phyloP scores from a whole-genome alignment of 2,888 invertebrate genomes.

The Caenorhabditis sp. region DNA sequence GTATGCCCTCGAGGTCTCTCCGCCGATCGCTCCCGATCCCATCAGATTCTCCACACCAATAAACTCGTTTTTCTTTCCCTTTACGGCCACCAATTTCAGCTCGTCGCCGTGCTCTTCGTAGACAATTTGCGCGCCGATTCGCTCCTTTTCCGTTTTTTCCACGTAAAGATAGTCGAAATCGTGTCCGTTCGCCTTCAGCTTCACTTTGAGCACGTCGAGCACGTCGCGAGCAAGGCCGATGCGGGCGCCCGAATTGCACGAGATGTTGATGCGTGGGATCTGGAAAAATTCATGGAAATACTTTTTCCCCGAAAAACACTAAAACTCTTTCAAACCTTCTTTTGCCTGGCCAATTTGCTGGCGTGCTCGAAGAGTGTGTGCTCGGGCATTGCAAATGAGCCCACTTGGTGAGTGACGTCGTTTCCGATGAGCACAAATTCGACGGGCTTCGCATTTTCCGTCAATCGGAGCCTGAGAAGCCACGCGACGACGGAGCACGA shows the following conservation, averaged over 20 bases:
- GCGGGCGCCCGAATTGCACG: conserved; percentile 96
- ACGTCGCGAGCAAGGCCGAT: conserved; percentile 98
- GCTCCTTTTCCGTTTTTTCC: conserved; percentile 88
- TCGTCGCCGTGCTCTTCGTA: conserved; percentile 65
- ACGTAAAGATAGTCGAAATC: conserved; percentile 94
- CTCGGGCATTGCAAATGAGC: conserved; percentile 90
- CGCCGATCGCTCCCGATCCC: conserved; percentile 87
- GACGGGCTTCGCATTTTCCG: conserved; percentile 89
- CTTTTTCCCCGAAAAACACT: no score
- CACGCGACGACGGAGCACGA: conserved; percentile 45
- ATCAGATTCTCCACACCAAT: conserved; percentile 94
- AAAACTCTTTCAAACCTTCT: conserved; percentile 63
- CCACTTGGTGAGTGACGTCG: conserved; percentile 91
- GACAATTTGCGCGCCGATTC: conserved; percentile 68
- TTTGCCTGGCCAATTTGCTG: conserved; percentile 70
- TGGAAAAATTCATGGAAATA: no score
- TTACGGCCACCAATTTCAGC: conserved; percentile 79
- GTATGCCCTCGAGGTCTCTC: conserved; percentile 96
- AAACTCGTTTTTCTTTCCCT: conserved; percentile 83
- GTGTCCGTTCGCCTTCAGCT: conserved; percentile 87
- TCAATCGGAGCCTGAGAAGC: conserved; percentile 14
- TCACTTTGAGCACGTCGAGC: conserved; percentile 86
- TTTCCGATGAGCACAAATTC: conserved; percentile 94
- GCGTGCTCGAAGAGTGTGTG: conserved; percentile 87
- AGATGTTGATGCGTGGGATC: conserved; percentile 93